Percentiles rank a stretch among this genome's conserved stretches.
Conservation (phyloP, 2,113 vertebrate species). For the Ramphastos sulfuratus region DNA sequence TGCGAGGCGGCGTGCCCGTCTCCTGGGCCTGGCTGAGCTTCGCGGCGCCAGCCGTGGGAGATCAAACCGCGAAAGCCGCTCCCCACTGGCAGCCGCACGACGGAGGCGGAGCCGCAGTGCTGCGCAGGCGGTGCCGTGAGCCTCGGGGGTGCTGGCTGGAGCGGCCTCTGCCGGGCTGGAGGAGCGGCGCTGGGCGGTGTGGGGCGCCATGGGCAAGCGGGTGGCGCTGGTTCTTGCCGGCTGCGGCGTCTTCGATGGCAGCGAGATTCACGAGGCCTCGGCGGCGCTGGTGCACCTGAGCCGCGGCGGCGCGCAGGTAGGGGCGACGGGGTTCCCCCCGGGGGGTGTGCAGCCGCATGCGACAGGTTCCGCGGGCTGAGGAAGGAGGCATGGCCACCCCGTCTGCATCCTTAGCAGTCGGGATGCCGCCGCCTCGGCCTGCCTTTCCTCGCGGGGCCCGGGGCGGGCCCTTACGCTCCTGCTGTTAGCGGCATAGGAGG, state of each 20-base stretch:
- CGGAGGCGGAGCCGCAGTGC: fast-evolving
- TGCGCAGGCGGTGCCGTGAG: not conserved
- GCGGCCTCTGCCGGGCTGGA: fast-evolving
- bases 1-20: fast-evolving
- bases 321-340: not conserved
- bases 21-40: fast-evolving
- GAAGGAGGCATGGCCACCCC: fast-evolving
- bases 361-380: too few relatives aligned
- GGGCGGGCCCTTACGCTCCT: not conserved
- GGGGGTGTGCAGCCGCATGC: not conserved
- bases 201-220: conserved; percentile 46
- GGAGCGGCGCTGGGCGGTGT: not conserved
- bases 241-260: conserved; percentile 81
- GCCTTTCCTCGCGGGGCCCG: too few relatives aligned
- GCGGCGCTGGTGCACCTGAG: conserved; percentile 79
- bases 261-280: conserved; percentile 78
- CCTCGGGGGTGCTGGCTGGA: fast-evolving
- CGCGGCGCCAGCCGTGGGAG: fast-evolving
- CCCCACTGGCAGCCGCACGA: not conserved
- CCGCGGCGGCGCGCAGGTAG: conserved; percentile 74
- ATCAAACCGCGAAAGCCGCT: too few relatives aligned
- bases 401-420: not conserved
- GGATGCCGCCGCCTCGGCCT: too few relatives aligned
- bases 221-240: conserved; percentile 81
- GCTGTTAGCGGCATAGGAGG: not conserved